Percentiles rank a stretch among this genome's conserved stretches.
Evolutionary conservation across 2,888 invertebrate species (phyloP).

Genomic region (Tetrapedia diversipes): DNA sequence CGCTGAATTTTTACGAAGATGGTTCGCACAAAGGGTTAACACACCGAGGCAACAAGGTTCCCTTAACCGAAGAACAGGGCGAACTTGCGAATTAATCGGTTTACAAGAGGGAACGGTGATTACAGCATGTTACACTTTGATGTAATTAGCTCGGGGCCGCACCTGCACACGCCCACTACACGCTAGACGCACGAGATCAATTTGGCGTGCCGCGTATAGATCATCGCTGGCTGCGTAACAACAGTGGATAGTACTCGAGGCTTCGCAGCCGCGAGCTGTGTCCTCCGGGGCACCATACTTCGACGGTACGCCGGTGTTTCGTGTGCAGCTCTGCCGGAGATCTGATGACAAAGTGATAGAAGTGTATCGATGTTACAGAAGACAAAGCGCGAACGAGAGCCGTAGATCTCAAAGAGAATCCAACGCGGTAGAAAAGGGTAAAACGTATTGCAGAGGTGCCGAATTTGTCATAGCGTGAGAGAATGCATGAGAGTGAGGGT

Average conservation of each 20-base stretch:
- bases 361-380: neutral
- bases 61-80: neutral
- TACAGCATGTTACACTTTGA: conserved; percentile 5
- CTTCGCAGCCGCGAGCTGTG: neutral
- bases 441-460: too few species aligned
- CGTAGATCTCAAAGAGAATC: neutral
- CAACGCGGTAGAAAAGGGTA: neutral
- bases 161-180: neutral
- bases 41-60: neutral
- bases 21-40: too few species aligned
- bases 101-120: conserved; percentile 9
- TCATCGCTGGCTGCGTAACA: conserved; percentile 1
- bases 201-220: conserved; percentile 6
- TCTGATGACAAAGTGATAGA: conserved; percentile 5
- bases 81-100: conserved; percentile 12
- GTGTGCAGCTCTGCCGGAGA: conserved; percentile 8
- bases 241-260: neutral
- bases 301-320: neutral
- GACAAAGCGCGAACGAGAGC: neutral
- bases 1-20: too few species aligned
- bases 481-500: too few species aligned
- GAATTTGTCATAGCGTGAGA: too few species aligned
- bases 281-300: neutral
- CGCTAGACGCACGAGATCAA: conserved; percentile 2
- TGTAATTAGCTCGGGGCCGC: conserved; percentile 13